Conservation (phyloP, 2,113 vertebrate species). For the Psilopsiagon aurifrons region DNA sequence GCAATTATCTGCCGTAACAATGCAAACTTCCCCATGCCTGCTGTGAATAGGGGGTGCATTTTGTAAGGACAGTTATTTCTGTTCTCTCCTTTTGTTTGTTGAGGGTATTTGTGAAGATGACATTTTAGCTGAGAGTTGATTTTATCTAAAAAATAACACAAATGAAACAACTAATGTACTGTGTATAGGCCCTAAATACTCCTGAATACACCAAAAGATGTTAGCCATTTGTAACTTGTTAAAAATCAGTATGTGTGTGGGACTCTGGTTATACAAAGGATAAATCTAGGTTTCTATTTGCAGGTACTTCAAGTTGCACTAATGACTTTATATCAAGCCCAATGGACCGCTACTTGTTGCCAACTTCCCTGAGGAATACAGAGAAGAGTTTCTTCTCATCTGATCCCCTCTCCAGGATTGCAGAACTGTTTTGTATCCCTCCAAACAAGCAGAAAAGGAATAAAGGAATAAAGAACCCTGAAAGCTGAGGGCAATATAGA, state of each 20-base stretch:
- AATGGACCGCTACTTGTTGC: not conserved
- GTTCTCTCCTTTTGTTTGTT: not conserved
- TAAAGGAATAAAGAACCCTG: not conserved
- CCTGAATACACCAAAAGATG: not conserved
- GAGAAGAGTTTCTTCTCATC: not conserved
- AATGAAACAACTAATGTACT: not conserved
- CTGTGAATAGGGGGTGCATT: not conserved
- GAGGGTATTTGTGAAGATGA: not conserved
- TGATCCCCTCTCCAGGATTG: not conserved
- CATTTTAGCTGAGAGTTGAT: not conserved
- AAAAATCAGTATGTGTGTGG: not conserved
- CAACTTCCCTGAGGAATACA: not conserved
- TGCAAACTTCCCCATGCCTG: not conserved
- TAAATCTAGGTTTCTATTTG: not conserved
- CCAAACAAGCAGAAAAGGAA: not conserved
- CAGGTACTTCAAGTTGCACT: not conserved
- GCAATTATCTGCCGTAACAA: not conserved
- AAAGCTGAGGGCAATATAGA: not conserved
- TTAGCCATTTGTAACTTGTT: not conserved
- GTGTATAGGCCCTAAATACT: not conserved
- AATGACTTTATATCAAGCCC: not conserved
- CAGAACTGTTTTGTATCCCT: not conserved
- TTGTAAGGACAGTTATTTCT: not conserved
- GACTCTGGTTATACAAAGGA: not conserved
- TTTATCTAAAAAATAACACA: not conserved